Evolutionary conservation across 1,140 invertebrate genomes (phyloP), one percentile per base, ranked within the genome.

Genomic region (Hyposmocoma kahamanoa): DNA sequence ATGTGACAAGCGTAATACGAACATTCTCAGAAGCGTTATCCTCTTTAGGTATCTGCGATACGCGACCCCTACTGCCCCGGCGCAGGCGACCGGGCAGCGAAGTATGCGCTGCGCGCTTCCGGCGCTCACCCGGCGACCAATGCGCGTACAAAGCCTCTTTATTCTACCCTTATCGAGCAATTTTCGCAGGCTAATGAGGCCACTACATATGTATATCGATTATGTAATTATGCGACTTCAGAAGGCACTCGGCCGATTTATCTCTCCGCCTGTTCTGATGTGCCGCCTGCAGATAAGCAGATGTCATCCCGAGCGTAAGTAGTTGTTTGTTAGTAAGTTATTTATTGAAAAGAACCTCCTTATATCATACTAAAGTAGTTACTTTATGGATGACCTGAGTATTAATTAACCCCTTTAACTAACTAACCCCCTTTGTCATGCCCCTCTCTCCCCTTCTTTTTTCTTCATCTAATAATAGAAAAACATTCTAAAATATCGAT

Each of bases 141-240:
- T 20, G 44, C 50, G 46, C 48, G 47, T 54, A 79, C 72, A 82
- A 58, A 64, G 62, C 66, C 58, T 65, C 72, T 67, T 79, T 79
- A 71, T 77, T 67, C 45, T 42, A 42, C 61, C 55, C 65, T 54
- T 51, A 48, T 22, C 38, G 38, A n/a, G 32, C 46, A 53, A 57
- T n/a, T n/a, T n/a, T n/a, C n/a, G n/a, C n/a, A n/a, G n/a, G n/a
- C n/a, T 76, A 75, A 78, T 73, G 68, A 78, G 63, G 55, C 55
- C 62, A 67, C 66, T 71, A 61, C 62, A 63, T 49, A 56, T 69
- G 72, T 72, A 59, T 49, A 52, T 53, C 54, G 64, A 63, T 73
- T 71, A 63, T 64, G 45, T 66, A 70, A 76, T 79, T 76, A 72
- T 45, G 46, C 39, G n/a, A n/a, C n/a, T n/a, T n/a, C n/a, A n/a